Conservation (phyloP, 2,113 vertebrate genomes). For the Rhegmatorhina hoffmannsi region DNA sequence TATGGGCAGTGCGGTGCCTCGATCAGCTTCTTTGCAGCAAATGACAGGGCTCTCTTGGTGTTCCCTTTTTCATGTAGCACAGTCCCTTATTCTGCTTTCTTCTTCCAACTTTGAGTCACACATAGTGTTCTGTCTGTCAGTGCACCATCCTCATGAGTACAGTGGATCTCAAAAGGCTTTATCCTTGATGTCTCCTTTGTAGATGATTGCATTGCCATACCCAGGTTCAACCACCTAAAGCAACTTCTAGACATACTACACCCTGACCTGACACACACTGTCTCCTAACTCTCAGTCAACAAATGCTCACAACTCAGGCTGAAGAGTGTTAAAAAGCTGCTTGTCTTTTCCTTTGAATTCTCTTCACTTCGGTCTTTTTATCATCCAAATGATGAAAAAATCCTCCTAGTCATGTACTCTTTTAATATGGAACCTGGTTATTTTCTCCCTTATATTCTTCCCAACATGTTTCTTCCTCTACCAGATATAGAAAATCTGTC, state of each 20-base stretch:
- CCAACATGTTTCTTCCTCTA: background rate
- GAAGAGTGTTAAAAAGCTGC: constrained; percentile 5
- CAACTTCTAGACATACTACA: background rate
- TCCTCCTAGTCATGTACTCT: background rate
- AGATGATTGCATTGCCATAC: background rate
- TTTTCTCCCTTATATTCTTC: background rate
- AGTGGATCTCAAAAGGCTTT: constrained; percentile 5
- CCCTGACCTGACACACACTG: background rate
- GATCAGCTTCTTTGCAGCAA: background rate
- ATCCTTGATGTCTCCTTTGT: constrained; percentile 6
- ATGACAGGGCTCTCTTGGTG: background rate
- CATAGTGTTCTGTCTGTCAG: background rate
- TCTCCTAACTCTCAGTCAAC: background rate
- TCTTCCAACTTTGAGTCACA: background rate
- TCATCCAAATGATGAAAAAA: constrained; percentile 18
- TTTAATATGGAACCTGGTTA: background rate
- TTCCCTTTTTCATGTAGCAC: background rate
- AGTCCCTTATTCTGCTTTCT: background rate
- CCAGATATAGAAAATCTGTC: background rate
- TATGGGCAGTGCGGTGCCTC: background rate
- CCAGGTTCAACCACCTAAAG: background rate
- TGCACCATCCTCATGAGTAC: background rate
- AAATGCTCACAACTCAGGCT: background rate
- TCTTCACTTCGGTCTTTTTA: background rate
- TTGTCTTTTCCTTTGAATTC: constrained; percentile 27